Evolutionary conservation across 1,140 invertebrate genomes (phyloP).

Genomic region (Zaprionus kolodkinae): DNA sequence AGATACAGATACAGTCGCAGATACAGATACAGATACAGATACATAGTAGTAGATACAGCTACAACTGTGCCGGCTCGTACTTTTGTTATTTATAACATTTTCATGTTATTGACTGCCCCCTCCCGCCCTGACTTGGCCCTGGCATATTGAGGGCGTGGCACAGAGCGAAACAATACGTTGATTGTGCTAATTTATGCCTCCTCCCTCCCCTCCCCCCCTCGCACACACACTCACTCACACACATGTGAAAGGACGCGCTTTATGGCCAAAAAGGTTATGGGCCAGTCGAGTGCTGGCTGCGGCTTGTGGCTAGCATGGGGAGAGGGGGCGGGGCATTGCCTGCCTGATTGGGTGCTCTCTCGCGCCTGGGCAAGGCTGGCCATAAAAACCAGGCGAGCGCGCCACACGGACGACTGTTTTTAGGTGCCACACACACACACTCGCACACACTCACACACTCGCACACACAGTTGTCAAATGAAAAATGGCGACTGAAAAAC

Average conservation of each 20-base stretch:
- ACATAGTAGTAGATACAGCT: background rate
- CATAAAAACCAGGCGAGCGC: conserved; percentile 76
- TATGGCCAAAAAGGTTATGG: conserved; percentile 77
- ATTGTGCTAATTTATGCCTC: conserved; percentile 81
- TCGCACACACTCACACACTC: conserved; percentile 5
- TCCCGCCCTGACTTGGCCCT: background rate
- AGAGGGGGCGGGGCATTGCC: background rate
- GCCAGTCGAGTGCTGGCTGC: conserved; percentile 30
- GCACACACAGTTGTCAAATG: conserved; percentile 44
- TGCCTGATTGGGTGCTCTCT: conserved; percentile 18
- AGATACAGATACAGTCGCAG: conserved; percentile 30
- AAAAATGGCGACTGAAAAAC: conserved; percentile 72
- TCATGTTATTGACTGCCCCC: conserved; percentile 76
- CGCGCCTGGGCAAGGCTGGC: conserved; percentile 42
- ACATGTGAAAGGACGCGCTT: conserved; percentile 61
- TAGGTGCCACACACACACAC: conserved; percentile 62
- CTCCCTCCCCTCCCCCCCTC: conserved; percentile 27
- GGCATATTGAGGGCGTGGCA: conserved; percentile 51
- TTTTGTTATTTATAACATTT: conserved; percentile 82
- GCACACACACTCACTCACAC: conserved; percentile 6
- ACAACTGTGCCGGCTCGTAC: conserved; percentile 35
- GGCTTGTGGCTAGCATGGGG: conserved; percentile 1
- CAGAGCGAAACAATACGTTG: conserved; percentile 74
- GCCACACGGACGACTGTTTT: conserved; percentile 75
- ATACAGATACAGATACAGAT: conserved; percentile 13